These are phyloP conservation scores for Megastigmus dorsalis DNA, from an alignment of 2,888 invertebrate genomes.

Conservation along the genomic window DNA sequence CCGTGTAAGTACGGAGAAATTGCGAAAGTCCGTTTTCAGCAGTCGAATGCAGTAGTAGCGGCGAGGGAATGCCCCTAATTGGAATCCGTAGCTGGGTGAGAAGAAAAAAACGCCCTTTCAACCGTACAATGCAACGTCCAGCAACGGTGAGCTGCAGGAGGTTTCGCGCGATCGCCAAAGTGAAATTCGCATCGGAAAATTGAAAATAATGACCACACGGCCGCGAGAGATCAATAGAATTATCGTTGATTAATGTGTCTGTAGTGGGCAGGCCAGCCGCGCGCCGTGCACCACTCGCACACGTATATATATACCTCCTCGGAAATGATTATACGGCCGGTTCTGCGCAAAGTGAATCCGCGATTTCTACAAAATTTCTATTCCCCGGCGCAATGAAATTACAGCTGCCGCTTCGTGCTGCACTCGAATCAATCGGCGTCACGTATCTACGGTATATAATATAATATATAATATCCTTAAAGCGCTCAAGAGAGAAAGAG, in stretches of 20 bases:
- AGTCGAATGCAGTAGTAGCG: too few species aligned
- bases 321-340: constrained; percentile 35
- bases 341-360: constrained; percentile 17
- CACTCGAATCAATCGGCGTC: constrained; percentile 16
- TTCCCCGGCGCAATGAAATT: constrained; percentile 24
- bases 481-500: not conserved
- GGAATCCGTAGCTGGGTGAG: too few species aligned
- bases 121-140: too few species aligned
- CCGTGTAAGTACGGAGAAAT: not conserved
- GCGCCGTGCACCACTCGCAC: too few species aligned
- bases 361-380: constrained; percentile 44
- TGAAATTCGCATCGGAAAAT: constrained; percentile 32
- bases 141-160: too few species aligned
- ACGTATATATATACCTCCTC: constrained; percentile 2
- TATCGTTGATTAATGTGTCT: constrained; percentile 47
- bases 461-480: too few species aligned
- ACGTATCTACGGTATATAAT: not conserved
- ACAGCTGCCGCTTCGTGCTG: not conserved
- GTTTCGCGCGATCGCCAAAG: not conserved
- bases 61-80: too few species aligned
- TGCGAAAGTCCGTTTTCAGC: not conserved
- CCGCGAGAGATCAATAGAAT: constrained; percentile 24
- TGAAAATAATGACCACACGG: constrained; percentile 38
- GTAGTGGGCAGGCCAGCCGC: constrained; percentile 17
- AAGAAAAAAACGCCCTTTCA: too few species aligned